A percentile compares a stretch with the other conserved stretches of the same genome.
These are phyloP conservation scores for Chymomyza fuscimana DNA, from an alignment of 2,888 invertebrate genomes.

Conservation along the genomic window DNA sequence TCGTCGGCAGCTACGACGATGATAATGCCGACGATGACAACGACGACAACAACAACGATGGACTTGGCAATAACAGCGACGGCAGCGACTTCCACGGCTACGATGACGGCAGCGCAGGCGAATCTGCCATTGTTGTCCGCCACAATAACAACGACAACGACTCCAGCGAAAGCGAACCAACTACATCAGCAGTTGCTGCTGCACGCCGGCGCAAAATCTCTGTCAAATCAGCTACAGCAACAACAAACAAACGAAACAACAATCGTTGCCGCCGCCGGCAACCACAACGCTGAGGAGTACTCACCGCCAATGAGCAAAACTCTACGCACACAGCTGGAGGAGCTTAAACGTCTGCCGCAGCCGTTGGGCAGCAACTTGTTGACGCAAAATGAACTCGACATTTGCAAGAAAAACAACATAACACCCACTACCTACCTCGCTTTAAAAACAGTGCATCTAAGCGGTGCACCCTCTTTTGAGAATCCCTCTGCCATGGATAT, in stretches of 20 bases:
- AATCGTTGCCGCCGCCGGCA: constrained; percentile 43
- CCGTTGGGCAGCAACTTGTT: constrained; percentile 82
- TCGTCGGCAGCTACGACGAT: constrained; percentile 81
- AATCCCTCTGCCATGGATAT: constrained; percentile 74
- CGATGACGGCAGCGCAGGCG: constrained; percentile 65
- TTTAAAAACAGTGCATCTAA: constrained; percentile 90
- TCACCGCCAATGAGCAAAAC: constrained; percentile 81
- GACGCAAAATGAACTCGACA: constrained; percentile 85
- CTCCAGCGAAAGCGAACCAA: constrained; percentile 60
- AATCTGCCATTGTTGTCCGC: constrained; percentile 54
- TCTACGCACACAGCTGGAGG: constrained; percentile 80
- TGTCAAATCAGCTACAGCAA: constrained; percentile 43
- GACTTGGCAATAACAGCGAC: constrained; percentile 64
- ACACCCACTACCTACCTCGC: constrained; percentile 93
- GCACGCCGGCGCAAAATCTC: constrained; percentile 44
- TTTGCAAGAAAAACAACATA: constrained; percentile 88
- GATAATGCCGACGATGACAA: constrained; percentile 79
- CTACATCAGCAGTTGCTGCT: constrained; percentile 64
- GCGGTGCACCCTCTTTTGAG: constrained; percentile 75
- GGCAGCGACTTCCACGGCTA: constrained; percentile 69
- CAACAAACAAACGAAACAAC: constrained; percentile 62
- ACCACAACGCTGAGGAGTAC: constrained; percentile 35
- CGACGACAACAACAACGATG: constrained; percentile 69
- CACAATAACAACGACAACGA: constrained; percentile 50
- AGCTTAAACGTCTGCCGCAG: constrained; percentile 71